Evolutionary conservation across 2,797 vertebrate species (phyloP).

Genomic region (Gymnopithys bicolor): DNA sequence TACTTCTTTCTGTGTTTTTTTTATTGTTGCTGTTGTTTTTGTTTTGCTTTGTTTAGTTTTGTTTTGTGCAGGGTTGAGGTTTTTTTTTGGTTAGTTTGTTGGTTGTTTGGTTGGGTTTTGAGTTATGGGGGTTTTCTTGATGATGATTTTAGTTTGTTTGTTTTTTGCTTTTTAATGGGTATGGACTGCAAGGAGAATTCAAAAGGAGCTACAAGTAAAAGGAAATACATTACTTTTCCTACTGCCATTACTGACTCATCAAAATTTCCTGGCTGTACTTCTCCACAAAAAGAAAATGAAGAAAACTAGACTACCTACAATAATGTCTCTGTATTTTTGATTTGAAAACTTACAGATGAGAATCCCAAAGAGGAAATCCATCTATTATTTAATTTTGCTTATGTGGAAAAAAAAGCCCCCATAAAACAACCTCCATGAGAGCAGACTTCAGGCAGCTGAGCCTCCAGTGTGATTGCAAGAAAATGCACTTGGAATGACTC

Average conservation of each 20-base stretch:
- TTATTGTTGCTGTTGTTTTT: no score
- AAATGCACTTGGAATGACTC: background rate
- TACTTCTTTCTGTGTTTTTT: background rate
- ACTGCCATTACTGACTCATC: background rate
- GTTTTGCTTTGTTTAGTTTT: no score
- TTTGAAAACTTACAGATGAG: background rate
- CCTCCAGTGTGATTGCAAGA: background rate
- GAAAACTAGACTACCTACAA: background rate
- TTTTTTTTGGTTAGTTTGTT: no score
- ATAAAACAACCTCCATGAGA: background rate
- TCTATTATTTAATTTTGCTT: background rate
- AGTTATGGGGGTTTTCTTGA: no score
- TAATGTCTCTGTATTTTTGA: background rate
- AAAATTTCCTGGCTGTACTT: background rate
- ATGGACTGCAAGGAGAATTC: background rate
- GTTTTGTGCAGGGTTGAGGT: no score
- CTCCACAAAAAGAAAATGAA: background rate
- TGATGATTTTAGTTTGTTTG: no score
- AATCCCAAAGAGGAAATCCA: background rate
- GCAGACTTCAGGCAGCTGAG: background rate
- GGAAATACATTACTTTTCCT: background rate
- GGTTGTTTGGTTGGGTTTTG: no score
- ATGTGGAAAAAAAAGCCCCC: fast-evolving
- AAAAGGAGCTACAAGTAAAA: background rate
- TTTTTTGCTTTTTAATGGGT: background rate